Evolutionary conservation across 1,140 invertebrate genomes (phyloP).

Genomic region (Drosophila mauritiana): DNA sequence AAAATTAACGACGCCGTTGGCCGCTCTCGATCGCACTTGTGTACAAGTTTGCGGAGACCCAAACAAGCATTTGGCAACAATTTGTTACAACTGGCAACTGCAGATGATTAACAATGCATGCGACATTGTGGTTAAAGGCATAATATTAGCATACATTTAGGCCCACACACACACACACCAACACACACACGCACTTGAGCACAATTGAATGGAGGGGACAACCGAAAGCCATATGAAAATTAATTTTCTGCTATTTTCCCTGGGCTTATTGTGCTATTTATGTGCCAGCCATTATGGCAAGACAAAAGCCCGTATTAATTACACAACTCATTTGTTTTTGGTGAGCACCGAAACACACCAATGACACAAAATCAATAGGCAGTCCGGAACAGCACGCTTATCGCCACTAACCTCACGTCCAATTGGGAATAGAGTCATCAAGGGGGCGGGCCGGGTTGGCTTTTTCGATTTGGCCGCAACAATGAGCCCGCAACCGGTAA

Average conservation of each 20-base stretch:
- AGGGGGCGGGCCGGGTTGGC: conserved; percentile 11
- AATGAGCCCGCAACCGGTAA: conserved; percentile 52
- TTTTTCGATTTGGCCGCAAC: conserved; percentile 23
- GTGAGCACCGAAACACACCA: conserved; percentile 46
- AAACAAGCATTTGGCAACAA: conserved; percentile 81
- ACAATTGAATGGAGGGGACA: conserved; percentile 1
- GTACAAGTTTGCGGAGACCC: conserved; percentile 53
- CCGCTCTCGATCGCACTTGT: conserved; percentile 42
- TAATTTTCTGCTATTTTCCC: conserved; percentile 72
- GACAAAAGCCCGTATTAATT: conserved; percentile 73
- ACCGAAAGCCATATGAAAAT: conserved; percentile 63
- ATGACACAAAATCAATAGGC: conserved; percentile 71
- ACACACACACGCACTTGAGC: not conserved
- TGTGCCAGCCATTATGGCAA: conserved; percentile 67
- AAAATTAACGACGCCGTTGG: conserved; percentile 72
- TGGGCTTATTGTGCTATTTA: conserved; percentile 74
- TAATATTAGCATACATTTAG: conserved; percentile 77
- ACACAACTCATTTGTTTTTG: conserved; percentile 75
- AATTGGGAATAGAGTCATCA: conserved; percentile 62
- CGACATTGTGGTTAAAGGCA: conserved; percentile 80
- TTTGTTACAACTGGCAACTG: conserved; percentile 79
- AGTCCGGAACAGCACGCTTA: conserved; percentile 18
- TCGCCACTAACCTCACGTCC: not conserved
- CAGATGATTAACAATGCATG: conserved; percentile 81
- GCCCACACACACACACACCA: conserved; percentile 21